Conservation (phyloP, 2,113 vertebrate genomes). For the Podiceps cristatus region DNA sequence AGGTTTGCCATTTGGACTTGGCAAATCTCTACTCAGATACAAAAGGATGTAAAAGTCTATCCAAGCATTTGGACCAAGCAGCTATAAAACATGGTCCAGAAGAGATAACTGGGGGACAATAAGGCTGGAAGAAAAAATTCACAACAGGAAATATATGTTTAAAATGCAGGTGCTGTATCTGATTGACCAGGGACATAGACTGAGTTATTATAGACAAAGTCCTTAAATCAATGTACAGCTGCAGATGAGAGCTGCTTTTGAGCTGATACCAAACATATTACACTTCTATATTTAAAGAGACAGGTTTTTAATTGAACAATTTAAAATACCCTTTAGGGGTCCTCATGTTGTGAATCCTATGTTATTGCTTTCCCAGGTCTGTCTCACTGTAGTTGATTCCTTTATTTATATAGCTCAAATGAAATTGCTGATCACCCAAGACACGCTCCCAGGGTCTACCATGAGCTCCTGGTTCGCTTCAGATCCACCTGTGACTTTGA, state of each 20-base stretch:
- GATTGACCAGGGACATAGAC: neutral
- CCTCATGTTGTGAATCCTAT: neutral
- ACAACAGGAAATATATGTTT: neutral
- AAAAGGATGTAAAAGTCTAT: neutral
- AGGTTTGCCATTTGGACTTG: neutral
- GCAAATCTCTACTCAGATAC: neutral
- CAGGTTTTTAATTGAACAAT: neutral
- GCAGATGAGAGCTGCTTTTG: neutral
- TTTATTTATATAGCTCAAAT: neutral
- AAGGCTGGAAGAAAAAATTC: constrained; percentile 30
- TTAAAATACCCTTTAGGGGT: neutral
- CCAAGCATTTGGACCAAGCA: neutral
- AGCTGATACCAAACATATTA: neutral
- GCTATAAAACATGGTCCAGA: neutral
- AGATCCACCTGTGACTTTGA: neutral
- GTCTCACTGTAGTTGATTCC: neutral
- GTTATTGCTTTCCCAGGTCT: neutral
- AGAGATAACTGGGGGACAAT: neutral
- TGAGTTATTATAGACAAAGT: neutral
- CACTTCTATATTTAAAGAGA: neutral
- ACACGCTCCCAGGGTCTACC: neutral
- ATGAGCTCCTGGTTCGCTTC: neutral
- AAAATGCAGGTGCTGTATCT: constrained; percentile 20
- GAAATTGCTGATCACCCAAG: neutral
- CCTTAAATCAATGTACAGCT: neutral